Base-by-base conservation (phyloP, 2,888 invertebrate species). In the Himalopsyche anomala region DNA sequence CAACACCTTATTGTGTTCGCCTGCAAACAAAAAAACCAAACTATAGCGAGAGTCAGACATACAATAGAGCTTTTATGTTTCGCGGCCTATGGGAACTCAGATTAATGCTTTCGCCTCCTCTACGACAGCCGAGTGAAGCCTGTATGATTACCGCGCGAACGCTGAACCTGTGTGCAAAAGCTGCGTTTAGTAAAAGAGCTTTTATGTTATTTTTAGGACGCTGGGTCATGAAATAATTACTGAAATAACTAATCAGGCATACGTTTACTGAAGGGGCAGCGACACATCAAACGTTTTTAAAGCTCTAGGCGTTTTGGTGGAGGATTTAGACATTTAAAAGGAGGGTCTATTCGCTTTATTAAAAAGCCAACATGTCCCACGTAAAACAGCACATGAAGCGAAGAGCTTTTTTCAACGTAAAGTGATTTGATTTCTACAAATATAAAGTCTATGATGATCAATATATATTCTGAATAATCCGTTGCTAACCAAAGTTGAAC, bases 21-120 rank as follows among this genome's bases (percentile, higher is more conserved):
- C 15, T 80, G 45, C 54, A 56, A 74, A 84, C 84, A 84, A 84
- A 84, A 80, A 80, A 51, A 56, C 80, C 36, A 17, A 84, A 81
- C 19, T 54, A 81, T 28, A 45, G 45, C 4, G 51, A 36, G 54
- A 36, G 54, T 38, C n/a, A 51, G 54, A 45, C 15, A 28, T 81
- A 81, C 51, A 81, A 54, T 81, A 51, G 74, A 36, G 74, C 74
- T 74, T 74, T 74, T 74, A 74, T 74, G 74, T 74, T 74, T 74
- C 28, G 74, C 74, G 74, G 74, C 74, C 74, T 74, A 74, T 38
- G 74, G 38, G 74, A 74, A 74, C 74, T 74, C 74, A 74, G 74
- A 74, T 74, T 74, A 74, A 74, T 74, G 74, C 36, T 74, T 74
- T 74, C 19, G 74, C 36, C 74, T 74, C 74, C 74, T 74, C 74